A percentile compares a stretch with the other conserved stretches of the same genome.
Evolutionary conservation across 2,888 invertebrate genomes (phyloP).

Genomic region (Epicampocera succincta): DNA sequence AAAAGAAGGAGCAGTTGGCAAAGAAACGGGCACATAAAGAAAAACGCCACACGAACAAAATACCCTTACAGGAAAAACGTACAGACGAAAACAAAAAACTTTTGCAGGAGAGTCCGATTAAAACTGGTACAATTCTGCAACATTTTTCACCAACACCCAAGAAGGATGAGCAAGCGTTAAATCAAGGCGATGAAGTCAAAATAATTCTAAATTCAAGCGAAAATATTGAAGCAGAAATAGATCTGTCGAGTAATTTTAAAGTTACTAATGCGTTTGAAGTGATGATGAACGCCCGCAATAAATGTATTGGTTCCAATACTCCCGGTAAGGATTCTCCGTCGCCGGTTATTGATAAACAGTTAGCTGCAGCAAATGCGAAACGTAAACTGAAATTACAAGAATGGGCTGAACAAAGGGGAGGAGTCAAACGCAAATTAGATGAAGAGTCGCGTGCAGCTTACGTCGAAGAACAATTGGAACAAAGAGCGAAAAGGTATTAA

Average conservation of each 20-base stretch:
- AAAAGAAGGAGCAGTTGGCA: slow-evolving; percentile 51
- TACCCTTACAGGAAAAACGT: slow-evolving; percentile 74
- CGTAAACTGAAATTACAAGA: slow-evolving; percentile 84
- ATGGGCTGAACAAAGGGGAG: slow-evolving; percentile 86
- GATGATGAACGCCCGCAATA: slow-evolving; percentile 86
- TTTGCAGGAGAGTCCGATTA: slow-evolving; percentile 54
- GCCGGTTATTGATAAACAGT: slow-evolving; percentile 46
- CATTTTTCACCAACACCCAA: slow-evolving; percentile 74
- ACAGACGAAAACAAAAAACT: slow-evolving; percentile 72
- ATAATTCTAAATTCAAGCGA: slow-evolving; percentile 15
- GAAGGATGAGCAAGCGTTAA: slow-evolving; percentile 52
- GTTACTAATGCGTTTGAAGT: slow-evolving; percentile 84
- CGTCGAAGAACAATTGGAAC: slow-evolving; percentile 84
- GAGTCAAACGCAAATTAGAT: slow-evolving; percentile 84
- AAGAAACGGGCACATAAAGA: slow-evolving; percentile 58
- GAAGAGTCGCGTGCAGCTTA: slow-evolving; percentile 84
- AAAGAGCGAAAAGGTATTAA: slow-evolving; percentile 83
- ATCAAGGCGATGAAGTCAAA: slow-evolving; percentile 19
- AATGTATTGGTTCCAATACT: slow-evolving; percentile 85
- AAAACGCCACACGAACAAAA: slow-evolving; percentile 63
- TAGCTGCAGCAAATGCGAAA: slow-evolving; percentile 76
- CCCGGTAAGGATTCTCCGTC: slow-evolving; percentile 82
- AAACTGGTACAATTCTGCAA: slow-evolving; percentile 71
- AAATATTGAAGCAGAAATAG: slow-evolving; percentile 7
- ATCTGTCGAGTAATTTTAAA: slow-evolving; percentile 62